Evolutionary conservation across 2,888 invertebrate genomes (phyloP).

Genomic region (Pseudococcus viburni): DNA sequence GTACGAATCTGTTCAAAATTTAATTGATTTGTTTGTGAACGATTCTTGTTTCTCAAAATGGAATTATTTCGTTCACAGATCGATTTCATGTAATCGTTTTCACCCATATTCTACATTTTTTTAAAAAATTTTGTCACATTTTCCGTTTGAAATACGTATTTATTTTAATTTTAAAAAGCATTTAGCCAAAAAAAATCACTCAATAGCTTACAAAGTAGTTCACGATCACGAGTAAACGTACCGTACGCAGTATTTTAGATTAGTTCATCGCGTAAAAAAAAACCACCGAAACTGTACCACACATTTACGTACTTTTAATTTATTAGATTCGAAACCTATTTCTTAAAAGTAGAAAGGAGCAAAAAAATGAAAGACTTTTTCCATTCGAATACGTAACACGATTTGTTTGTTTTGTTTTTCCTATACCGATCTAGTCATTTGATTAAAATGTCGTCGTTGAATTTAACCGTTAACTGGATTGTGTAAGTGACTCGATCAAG

Average conservation of each 20-base stretch:
- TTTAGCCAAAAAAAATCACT: background rate
- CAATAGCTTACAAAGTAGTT: background rate
- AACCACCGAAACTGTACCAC: background rate
- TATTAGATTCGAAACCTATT: background rate
- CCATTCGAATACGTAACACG: slow-evolving; percentile 53
- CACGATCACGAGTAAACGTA: background rate
- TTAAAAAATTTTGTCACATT: background rate
- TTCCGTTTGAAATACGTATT: too few relatives aligned
- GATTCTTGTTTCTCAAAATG: background rate
- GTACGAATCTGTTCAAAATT: background rate
- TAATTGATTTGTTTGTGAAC: background rate
- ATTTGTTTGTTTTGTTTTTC: slow-evolving; percentile 62
- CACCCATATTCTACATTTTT: too few relatives aligned
- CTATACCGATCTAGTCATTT: slow-evolving; percentile 81
- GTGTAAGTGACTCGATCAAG: slow-evolving; percentile 81
- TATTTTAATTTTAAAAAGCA: too few relatives aligned
- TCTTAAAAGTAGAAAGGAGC: background rate
- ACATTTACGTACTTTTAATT: slow-evolving; percentile 69
- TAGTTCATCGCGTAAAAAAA: background rate
- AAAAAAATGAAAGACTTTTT: slow-evolving; percentile 67
- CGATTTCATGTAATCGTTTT: background rate
- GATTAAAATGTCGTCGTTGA: slow-evolving; percentile 92
- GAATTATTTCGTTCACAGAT: background rate
- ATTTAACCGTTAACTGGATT: slow-evolving; percentile 92
- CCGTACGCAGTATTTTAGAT: background rate